Evolutionary conservation across 2,797 vertebrate species (phyloP), one percentile per base, ranked within the genome.

Genomic region (Sardinella longiceps): DNA sequence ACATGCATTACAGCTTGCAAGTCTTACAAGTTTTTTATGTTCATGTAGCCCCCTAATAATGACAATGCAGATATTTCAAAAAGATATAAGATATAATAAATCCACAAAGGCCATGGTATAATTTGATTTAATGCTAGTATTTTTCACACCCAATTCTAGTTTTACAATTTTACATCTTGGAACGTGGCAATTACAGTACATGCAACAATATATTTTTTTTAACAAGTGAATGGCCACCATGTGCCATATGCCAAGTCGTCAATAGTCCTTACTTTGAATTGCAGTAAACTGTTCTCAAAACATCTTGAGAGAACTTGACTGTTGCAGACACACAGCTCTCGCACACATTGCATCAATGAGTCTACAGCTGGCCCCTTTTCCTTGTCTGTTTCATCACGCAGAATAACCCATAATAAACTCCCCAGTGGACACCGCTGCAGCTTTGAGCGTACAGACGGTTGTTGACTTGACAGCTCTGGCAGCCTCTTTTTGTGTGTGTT

Each of bases 331-430:
- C 70, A 86, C 81, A 85, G 84, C 39, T 81, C 77, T 84, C 84
- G 80, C 74, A 58, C 43, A 25, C 86, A 63, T 74, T 82, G 30
- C 84, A 89, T 87, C 85, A 51, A 80, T 86, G 82, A 88, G 85
- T 45, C 81, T 89, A 87, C 90, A 94, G 89, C 90, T 90, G 90
- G 80, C 91, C 80, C 81, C 50, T 85, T 83, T 89, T 81, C 84
- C 37, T 56, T 23, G 80, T 87, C 86, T 84, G 83, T 83, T 87
- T 84, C 86, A 82, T 85, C 84, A 74, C 80, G 58, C 84, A 83
- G 39, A 84, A 80, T 83, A 82, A 77, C 83, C 74, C 63, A 77
- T 80, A 83, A 91, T 90, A 86, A 91, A 90, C 82, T 85, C 63
- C 82, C 87, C 84, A 53, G 58, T 85, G 84, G 84, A 90, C 74